Evolutionary conservation across 2,888 invertebrate species (phyloP).

Genomic region (Calameuta pallipes): DNA sequence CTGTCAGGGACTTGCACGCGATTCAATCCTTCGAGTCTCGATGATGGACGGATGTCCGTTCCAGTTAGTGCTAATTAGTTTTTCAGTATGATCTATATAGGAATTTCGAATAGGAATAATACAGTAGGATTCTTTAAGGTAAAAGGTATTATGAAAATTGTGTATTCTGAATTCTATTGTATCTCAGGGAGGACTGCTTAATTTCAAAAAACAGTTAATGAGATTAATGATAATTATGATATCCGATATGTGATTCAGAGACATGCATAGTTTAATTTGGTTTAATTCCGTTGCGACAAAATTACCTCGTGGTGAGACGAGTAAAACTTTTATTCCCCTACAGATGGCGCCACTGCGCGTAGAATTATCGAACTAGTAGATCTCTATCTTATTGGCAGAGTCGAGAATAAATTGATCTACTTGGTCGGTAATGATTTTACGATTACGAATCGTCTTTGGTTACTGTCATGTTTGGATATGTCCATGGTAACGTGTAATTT

Average conservation of each 20-base stretch:
- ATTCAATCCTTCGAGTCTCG: constrained; percentile 45
- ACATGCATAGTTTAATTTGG: too few species aligned
- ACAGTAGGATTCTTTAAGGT: neutral
- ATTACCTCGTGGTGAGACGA: neutral
- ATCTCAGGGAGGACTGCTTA: neutral
- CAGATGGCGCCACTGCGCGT: neutral
- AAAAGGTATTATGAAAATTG: neutral
- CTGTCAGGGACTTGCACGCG: constrained; percentile 36
- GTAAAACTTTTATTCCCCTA: neutral
- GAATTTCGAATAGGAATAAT: neutral
- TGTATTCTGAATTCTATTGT: neutral
- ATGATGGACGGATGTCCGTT: constrained; percentile 46
- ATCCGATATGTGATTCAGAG: neutral
- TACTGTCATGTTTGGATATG: neutral
- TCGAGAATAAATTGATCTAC: neutral
- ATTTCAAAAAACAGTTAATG: neutral
- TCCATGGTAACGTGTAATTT: neutral
- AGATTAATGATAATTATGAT: neutral
- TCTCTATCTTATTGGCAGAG: neutral
- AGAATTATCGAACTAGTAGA: neutral
- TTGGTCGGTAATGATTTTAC: neutral
- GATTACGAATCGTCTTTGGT: neutral
- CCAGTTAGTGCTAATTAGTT: constrained; percentile 29
- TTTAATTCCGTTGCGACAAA: too few species aligned
- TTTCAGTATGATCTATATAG: neutral